Conservation (phyloP, 2,888 invertebrate genomes). For the Polymixis lichenea region DNA sequence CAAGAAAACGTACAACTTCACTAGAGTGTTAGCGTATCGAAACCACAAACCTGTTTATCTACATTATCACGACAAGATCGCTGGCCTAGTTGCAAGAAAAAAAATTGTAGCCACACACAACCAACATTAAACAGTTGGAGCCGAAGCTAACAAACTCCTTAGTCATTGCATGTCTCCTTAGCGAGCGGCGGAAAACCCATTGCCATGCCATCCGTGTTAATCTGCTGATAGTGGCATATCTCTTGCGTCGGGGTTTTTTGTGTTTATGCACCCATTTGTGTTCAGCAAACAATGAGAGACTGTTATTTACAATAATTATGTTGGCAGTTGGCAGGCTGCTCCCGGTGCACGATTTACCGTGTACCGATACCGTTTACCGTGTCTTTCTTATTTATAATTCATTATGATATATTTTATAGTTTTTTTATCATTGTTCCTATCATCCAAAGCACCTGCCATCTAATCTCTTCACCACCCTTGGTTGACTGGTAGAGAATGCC, state of each 20-base stretch:
- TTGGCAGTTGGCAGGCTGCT: too few relatives aligned
- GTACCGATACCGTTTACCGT: too few relatives aligned
- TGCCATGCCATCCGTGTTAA: constrained; percentile 65
- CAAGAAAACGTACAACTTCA: constrained; percentile 9
- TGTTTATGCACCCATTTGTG: constrained; percentile 49
- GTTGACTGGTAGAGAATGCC: too few relatives aligned
- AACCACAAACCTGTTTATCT: constrained; percentile 26
- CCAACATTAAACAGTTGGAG: constrained; percentile 18
- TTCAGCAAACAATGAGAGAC: constrained; percentile 27
- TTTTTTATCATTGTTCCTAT: too few relatives aligned
- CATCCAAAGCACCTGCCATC: too few relatives aligned
- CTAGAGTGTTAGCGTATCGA: constrained; percentile 3
- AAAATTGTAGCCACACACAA: too few relatives aligned
- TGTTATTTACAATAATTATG: too few relatives aligned
- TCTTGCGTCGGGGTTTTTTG: constrained; percentile 74
- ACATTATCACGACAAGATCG: constrained; percentile 5
- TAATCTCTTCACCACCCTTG: too few relatives aligned
- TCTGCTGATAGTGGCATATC: constrained; percentile 76
- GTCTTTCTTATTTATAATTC: too few relatives aligned
- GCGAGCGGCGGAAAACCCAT: constrained; percentile 62
- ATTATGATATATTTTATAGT: too few relatives aligned
- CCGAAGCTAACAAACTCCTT: constrained; percentile 30
- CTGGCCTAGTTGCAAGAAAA: too few relatives aligned
- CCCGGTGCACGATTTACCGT: constrained; percentile 22
- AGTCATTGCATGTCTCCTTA: constrained; percentile 39